A percentile compares a stretch with the other conserved stretches of the same genome.
Evolutionary conservation across 2,113 vertebrate species (phyloP).

Genomic region (Benitochromis conjunctus): DNA sequence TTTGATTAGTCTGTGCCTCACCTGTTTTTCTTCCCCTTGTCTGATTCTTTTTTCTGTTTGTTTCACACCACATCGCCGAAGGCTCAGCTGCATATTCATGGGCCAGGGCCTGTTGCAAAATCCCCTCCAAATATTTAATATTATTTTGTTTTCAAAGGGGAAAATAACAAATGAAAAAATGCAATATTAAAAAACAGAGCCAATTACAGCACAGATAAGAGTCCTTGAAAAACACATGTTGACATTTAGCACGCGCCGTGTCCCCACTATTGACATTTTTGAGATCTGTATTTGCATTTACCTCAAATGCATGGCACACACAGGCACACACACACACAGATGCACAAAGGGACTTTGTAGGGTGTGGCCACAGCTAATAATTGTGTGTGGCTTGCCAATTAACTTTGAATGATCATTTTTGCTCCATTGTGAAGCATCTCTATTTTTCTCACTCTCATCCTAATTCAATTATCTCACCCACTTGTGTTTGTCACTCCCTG

Average conservation of each 20-base stretch:
- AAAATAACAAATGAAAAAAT: conserved; percentile 42
- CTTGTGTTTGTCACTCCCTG: conserved; percentile 55
- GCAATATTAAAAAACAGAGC: conserved; percentile 40
- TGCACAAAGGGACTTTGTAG: background rate
- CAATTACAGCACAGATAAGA: conserved; percentile 52
- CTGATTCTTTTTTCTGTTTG: conserved; percentile 39
- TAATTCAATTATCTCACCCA: conserved; percentile 67
- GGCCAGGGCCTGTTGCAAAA: conserved; percentile 9
- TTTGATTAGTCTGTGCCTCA: conserved; percentile 47
- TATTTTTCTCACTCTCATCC: conserved; percentile 53
- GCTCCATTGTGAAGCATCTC: conserved; percentile 34
- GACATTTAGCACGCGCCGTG: conserved; percentile 64
- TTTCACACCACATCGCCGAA: conserved; percentile 24
- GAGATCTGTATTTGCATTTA: conserved; percentile 61
- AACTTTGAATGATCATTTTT: conserved; percentile 65
- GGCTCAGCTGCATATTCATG: conserved; percentile 62
- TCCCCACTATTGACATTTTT: conserved; percentile 64
- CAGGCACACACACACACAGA: background rate
- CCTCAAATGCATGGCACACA: background rate
- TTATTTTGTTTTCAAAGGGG: conserved; percentile 42
- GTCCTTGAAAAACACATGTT: conserved; percentile 69
- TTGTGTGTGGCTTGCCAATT: conserved; percentile 53
- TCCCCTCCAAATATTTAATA: conserved; percentile 45
- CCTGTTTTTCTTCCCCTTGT: conserved; percentile 41
- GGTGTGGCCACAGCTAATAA: conserved; percentile 55